Base-by-base conservation (phyloP, 1,140 invertebrate species). In the Hormaphis cornu region DNA sequence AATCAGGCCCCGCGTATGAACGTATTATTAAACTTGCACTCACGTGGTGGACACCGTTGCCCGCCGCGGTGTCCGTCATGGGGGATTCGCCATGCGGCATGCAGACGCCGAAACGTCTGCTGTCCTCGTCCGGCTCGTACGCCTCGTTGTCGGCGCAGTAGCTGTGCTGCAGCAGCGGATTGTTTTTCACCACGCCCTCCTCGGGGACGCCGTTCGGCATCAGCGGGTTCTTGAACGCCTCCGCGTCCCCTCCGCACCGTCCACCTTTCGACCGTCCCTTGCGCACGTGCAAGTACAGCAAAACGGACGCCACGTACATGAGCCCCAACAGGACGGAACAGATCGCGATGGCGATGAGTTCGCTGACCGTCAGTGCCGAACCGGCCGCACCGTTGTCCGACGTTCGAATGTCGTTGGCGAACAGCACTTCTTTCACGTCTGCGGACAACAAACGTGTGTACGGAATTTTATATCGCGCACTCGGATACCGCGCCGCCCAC, bases 291-390 rank as follows among this genome's bases (percentile, higher is more conserved):
- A 93, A 76, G 75, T 90, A 93, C 0, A 91, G 80, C 22, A 90
- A 86, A 6, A 93, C 86, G 14, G 89, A 90, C 0, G 88, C 86
- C 3, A 92, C 85, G 74, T 93, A 93, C 72, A 91, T 88, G 14
- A 93, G 78, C 0, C 89, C 89, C 5, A 93, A 79, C 2, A 91
- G 79, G 35, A 91, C 80, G 1, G 89, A 88, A 72, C 88, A 89
- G 10, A 91, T 81, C 12, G 87, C 90, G 50, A 93, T 90, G 0
- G 89, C 88, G 1, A 90, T 82, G 72, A 90, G 91, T 76, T 92
- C 89, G 1, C 84, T 82, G 22, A 73, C 71, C 24, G 58, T 71
- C 26, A 74, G 73, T 5, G 71, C 75, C 30, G 88, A 79, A 54
- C 85, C 83, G 56, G 81, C 76, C 10, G 73, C 74, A 9, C n/a